Base-by-base conservation (phyloP, 2,888 invertebrate genomes). In the Venustoraphidia nigricollis region DNA sequence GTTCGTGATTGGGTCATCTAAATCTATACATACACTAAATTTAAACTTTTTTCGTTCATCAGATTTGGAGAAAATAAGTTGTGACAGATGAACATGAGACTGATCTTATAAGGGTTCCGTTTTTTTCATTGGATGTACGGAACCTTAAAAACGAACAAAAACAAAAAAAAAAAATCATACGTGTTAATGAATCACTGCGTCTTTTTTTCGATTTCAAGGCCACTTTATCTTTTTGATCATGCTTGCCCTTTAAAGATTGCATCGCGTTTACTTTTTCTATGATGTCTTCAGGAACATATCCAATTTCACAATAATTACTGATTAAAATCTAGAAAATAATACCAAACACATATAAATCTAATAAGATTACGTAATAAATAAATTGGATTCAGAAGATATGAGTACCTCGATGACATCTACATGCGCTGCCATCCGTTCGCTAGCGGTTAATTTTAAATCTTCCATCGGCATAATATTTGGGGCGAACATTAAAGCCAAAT, bases 401-500 rank as follows among this genome's bases (percentile, higher is more conserved):
- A 2, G 4, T 17, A 82, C 82, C 74, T 82, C 79, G 44, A 85
- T 72, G 58, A 85, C 72, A 61, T 77, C 74, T 36, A 83, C 76
- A 65, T 83, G 82, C 58, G 80, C 77, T 46, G 77, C 77, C 48
- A 83, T 67, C 54, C 83, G 68, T 53, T 75, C 71, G 52, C 77
- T 74, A 34, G 60, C 57, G 9, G 57, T 60, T 44, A 60, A 56
- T 58, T 65, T 68, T 60, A 35, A 13, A 52, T 81, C 79, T 46
- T 80, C 79, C 10, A 82, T 67, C 0, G 89, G 89, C 81, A 93
- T 85, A 46, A 93, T 72, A 60, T 88, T 88, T 1, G 92, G 92
- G 0, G 88, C 82, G 62, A 93, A 71, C 34, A 92, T 83, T 54
- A 90, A 83, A 2, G 92, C 84, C 53, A 93, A 69, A 67, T 93